Conservation (phyloP, 2,888 invertebrate species). For the Protophormia terraenovae region DNA sequence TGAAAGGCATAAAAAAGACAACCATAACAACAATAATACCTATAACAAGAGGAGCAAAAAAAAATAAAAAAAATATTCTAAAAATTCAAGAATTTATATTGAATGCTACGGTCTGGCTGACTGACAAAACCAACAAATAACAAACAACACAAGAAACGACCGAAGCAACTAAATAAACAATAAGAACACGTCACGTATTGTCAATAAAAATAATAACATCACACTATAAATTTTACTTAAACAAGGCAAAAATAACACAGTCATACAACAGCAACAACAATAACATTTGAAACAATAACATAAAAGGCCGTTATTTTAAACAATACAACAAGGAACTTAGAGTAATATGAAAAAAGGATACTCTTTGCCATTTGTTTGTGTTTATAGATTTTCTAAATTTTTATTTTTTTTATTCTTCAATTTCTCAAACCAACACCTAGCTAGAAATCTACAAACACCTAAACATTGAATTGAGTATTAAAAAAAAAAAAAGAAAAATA, state of each 20-base stretch:
- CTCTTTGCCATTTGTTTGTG: background rate
- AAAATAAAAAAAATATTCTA: background rate
- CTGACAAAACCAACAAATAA: background rate
- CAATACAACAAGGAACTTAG: constrained; percentile 36
- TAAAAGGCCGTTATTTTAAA: constrained; percentile 51
- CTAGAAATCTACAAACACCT: background rate
- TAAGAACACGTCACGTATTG: constrained; percentile 78
- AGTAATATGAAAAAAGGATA: background rate
- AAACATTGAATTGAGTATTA: background rate
- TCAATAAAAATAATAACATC: constrained; percentile 80
- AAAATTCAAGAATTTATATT: constrained; percentile 19
- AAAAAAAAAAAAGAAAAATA: background rate
- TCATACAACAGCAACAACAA: too few relatives aligned
- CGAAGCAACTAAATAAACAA: constrained; percentile 68
- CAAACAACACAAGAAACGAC: constrained; percentile 20
- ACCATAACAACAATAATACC: constrained; percentile 35
- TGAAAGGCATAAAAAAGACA: constrained; percentile 11
- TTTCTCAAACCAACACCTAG: constrained; percentile 9
- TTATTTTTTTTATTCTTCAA: background rate
- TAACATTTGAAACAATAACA: constrained; percentile 19
- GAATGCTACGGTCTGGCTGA: background rate
- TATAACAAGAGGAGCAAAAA: background rate
- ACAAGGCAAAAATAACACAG: constrained; percentile 57
- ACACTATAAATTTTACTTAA: constrained; percentile 77
- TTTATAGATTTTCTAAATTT: constrained; percentile 3